Base-by-base conservation (phyloP, 2,888 invertebrate genomes). In the Drosophila trichaetosa region DNA sequence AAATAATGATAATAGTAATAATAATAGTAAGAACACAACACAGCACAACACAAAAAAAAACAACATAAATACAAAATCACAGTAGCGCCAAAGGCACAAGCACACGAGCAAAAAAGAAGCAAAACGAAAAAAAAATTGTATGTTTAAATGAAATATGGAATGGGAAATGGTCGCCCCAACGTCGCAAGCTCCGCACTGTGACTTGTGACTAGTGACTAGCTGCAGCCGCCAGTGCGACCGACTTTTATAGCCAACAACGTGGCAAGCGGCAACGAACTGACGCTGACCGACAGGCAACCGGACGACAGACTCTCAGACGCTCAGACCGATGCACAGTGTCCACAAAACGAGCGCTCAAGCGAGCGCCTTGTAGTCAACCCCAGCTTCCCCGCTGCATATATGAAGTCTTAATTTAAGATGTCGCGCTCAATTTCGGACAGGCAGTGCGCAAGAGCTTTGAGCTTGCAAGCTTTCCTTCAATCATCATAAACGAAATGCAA, bases 161-260 rank as follows among this genome's bases (percentile, higher is more conserved):
- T 72, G 68, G 80, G 59, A 83, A 78, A 70, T 61, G 70, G 66
- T 76, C 67, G 76, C 52, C 58, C 69, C 72, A 69, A 69, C 73
- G 75, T 64, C 65, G 76, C 79, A 74, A 86, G 70, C 65, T 73
- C 62, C 73, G 80, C 75, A 70, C 69, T 59, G 68, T 68, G 80
- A 80, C 79, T 59, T 49, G 57, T 73, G 74, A 70, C 76, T 78
- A 69, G 72, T 69, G 74, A 81, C 76, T 82, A 82, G 73, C 69
- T 73, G 87, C 62, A 69, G 70, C 48, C 76, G 71, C 51, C 76
- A 71, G 58, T 79, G 88, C 78, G 78, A 57, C 71, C 76, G 79
- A 87, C 87, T 89, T 89, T 85, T 87, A 87, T 87, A 89, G 89
- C 85, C 82, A 82, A 87, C 76, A 82, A 77, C 69, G 73, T 62